These are phyloP conservation scores for Heliornis fulica DNA, from an alignment of 2,113 vertebrate species.

Conservation along the genomic window DNA sequence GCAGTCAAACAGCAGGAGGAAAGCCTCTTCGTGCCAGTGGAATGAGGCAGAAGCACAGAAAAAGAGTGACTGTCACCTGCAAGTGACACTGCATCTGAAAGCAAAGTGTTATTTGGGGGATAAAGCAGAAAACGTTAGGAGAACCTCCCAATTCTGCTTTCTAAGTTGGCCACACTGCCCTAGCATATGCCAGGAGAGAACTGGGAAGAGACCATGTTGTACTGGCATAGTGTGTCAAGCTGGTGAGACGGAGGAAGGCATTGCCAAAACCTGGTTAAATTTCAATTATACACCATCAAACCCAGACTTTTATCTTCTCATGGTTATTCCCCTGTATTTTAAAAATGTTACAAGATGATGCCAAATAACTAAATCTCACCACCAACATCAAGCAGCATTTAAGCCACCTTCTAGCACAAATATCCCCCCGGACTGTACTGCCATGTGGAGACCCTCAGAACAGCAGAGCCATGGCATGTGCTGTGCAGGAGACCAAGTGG, in stretches of 20 bases:
- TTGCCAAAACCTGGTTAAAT: background rate
- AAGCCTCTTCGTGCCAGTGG: background rate
- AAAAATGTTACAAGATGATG: background rate
- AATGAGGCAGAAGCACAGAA: background rate
- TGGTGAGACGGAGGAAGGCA: background rate
- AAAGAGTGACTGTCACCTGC: background rate
- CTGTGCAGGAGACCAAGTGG: rapidly evolving
- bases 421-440: background rate
- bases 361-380: background rate
- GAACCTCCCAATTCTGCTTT: background rate
- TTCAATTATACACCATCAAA: background rate
- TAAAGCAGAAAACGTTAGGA: background rate
- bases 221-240: background rate
- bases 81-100: background rate
- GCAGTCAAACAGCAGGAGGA: background rate
- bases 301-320: background rate
- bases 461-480: background rate
- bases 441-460: background rate
- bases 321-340: background rate
- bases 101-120: background rate
- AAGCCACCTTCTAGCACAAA: background rate
- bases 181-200: background rate
- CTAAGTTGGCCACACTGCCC: background rate
- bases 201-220: background rate
- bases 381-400: background rate